A percentile compares a stretch with the other conserved stretches of the same genome.
phyloP scores from a whole-genome alignment of 2,797 vertebrate genomes.

The Falco naumanni region DNA sequence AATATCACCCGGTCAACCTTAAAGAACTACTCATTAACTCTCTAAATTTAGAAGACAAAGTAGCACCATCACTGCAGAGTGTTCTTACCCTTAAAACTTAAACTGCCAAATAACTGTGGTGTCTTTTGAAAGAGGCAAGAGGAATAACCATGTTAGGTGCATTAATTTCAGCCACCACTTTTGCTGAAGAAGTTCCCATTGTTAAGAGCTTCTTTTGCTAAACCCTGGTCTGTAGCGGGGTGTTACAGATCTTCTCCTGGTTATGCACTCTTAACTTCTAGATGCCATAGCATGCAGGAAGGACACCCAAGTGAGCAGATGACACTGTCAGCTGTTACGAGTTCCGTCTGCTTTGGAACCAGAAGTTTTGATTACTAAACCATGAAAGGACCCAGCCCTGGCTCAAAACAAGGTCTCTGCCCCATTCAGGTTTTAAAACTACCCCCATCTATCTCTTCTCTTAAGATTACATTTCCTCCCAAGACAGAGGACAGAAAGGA shows the following conservation, averaged over 20 bases:
- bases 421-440: background rate
- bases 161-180: background rate
- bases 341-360: background rate
- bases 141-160: background rate
- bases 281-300: background rate
- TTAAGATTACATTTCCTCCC: background rate
- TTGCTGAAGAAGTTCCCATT: background rate
- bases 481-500: background rate
- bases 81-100: background rate
- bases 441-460: background rate
- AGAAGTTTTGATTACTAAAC: background rate
- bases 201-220: background rate
- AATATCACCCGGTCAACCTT: background rate
- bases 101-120: background rate
- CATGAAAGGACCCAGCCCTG: background rate
- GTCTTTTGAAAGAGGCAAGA: background rate
- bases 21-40: background rate
- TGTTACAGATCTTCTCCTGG: background rate
- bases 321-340: background rate
- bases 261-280: background rate
- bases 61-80: background rate
- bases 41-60: background rate
- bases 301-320: background rate
- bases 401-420: background rate
- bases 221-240: background rate